A percentile compares a stretch with the other conserved stretches of the same genome.
Conservation (phyloP, 2,113 vertebrate genomes). For the Archilochus colubris region DNA sequence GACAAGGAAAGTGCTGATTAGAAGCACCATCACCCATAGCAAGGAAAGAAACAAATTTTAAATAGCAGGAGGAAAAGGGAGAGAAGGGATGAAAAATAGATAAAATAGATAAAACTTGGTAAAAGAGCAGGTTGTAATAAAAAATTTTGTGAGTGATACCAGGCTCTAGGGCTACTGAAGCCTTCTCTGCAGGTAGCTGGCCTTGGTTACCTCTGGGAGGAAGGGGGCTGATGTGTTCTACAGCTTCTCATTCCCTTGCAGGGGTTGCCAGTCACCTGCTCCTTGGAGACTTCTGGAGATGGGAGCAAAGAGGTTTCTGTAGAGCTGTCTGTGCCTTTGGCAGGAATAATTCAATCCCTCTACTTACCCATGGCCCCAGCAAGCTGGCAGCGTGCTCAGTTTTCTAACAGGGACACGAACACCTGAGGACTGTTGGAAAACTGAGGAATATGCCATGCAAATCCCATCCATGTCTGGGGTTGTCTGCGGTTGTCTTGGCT, state of each 20-base stretch:
- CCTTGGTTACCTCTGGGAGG: background rate
- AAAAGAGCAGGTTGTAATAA: background rate
- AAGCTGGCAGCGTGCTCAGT: background rate
- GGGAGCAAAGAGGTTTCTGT: background rate
- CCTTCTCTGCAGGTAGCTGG: background rate
- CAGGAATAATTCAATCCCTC: background rate
- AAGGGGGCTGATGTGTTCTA: background rate
- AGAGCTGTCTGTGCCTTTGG: background rate
- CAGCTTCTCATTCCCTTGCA: background rate
- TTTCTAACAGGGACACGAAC: background rate
- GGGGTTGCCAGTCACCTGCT: background rate
- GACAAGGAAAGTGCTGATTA: conserved; percentile 64
- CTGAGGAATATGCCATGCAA: conserved; percentile 35
- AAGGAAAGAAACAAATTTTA: conserved; percentile 1
- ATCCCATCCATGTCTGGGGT: conserved; percentile 24
- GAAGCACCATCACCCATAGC: conserved; percentile 15
- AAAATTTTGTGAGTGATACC: background rate
- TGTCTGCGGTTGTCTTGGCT: background rate
- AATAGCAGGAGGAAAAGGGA: background rate
- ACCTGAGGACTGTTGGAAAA: background rate
- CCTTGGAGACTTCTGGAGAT: background rate
- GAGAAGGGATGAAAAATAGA: rapidly evolving
- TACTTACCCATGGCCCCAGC: background rate
- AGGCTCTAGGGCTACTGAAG: background rate
- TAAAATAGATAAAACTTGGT: background rate